Evolutionary conservation across 2,113 vertebrate species (phyloP), one percentile per base, ranked within the genome.

Genomic region (Silurus meridionalis): DNA sequence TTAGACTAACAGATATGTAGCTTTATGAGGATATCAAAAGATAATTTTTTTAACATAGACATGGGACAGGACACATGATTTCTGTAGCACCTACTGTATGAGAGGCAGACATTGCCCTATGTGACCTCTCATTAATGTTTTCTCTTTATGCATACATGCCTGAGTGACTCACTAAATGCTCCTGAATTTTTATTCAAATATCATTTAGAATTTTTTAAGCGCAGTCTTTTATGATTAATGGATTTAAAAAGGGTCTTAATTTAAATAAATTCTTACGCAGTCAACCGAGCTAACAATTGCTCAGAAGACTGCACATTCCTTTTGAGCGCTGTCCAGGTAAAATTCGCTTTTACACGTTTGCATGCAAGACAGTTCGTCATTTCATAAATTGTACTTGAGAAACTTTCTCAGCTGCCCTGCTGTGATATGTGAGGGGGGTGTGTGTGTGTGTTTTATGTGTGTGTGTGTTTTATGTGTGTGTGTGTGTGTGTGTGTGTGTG

Each of bases 211-310:
- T 72, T 83, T 72, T 23, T 7, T 84, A 82, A 55, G 48, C 85
- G 50, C 72, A 75, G 5, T 19, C 48, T 11, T 75, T 75, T 75
- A 23, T 13, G 19, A 74, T 6, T 74, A 88, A 80, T 58, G 79
- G 83, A 90, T 88, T 90, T 87, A 86, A 85, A 87, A 84, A 78
- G 60, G 78, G 83, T 88, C 75, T 85, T 78, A 82, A 69, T 81
- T 86, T 77, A 81, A 85, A 87, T 87, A 77, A 88, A 89, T 86
- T 89, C 71, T 77, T 87, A 84, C 87, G 75, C 67, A 75, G 52
- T 86, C n/a, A 79, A 53, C 53, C 80, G 60, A 86, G 74, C 19
- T 83, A 85, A 80, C 75, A 88, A 80, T 25, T n/a, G 64, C 53
- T 53, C 52, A 63, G 28, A 53, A 21, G 17, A 82, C 83, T 48